Evolutionary conservation across 2,113 vertebrate genomes (phyloP), one percentile per base, ranked within the genome.

Genomic region (Zootoca vivipara): DNA sequence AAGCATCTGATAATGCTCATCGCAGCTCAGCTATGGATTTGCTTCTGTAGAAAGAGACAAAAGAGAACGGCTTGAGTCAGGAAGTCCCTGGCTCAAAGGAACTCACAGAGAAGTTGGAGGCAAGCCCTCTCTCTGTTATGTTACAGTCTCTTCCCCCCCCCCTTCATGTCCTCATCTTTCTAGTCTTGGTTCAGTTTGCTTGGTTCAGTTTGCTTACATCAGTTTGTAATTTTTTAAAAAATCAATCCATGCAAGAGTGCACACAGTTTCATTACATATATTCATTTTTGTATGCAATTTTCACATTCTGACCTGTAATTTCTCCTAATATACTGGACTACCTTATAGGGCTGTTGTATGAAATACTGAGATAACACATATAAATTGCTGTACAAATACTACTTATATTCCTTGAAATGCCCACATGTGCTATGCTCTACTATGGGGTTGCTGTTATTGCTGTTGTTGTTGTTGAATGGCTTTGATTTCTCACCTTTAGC

Each of bases 401-500:
- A 30, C 13, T 78, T 78, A 30, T 28, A 28, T 26, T 28, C 38
- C 26, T 42, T 30, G 40, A 78, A 24, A 78, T 46, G 75, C 4
- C 38, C 20, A 46, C 42, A 26, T 20, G 3, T 15, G 24, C 40
- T 12, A 52, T 30, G 42, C 20, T 78, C 42, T 78, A 30, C 33
- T n/a, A 35, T 35, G n/a, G 9, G 46, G 46, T 52, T 52, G 46
- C 46, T 52, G 46, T 52, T 52, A 52, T 52, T 52, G 46, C 46
- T 10, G 46, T 46, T 40, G 40, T 42, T 52, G 46, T 52, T 52
- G 46, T 15, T 62, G 18, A 62, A 62, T 74, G 20, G 5, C 73
- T 38, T 74, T 74, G 35, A 12, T 70, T 70, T 8, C 83, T 95
- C 89, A 97, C 97, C 95, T 83, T 96, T 9, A 98, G 93, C 0